Conservation (phyloP, 2,113 vertebrate genomes). For the Felis catus region F.catus_Fca126_mat1.0 CM031420.1:49147001-49147500, state of each 20-base stretch:
- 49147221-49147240: not conserved
- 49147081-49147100: conserved; percentile 7
- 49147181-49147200: not conserved
- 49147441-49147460: not conserved
- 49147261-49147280: not conserved
- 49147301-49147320: conserved; percentile 10
- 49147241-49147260: not conserved
- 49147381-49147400: not conserved
- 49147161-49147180: not conserved
- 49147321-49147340: not conserved
- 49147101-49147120: conserved; percentile 7
- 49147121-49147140: not conserved
- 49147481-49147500: not conserved
- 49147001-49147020: not conserved
- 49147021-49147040: conserved; percentile 31
- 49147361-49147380: not conserved
- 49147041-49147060: not conserved
- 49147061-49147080: conserved; percentile 7
- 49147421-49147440: not conserved
- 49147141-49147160: conserved; percentile 3
- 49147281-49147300: conserved; percentile 9
- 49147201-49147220: not conserved
- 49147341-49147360: not conserved
- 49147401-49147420: not conserved
- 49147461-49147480: not conserved